Base-by-base conservation (phyloP, 2,888 invertebrate genomes). In the Sesamia inferens region DNA sequence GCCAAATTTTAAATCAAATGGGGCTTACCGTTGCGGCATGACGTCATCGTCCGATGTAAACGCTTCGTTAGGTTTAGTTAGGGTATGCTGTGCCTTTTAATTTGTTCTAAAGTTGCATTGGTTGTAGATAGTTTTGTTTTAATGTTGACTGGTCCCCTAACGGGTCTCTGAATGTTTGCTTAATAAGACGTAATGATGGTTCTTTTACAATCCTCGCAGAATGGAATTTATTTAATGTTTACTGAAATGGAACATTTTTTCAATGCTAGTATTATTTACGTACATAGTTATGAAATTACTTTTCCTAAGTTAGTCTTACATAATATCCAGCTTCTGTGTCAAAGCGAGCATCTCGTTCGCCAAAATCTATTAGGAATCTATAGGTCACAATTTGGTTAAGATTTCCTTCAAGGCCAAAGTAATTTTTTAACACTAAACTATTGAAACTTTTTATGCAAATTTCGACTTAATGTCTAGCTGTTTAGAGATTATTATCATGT, bases 201-300 rank as follows among this genome's bases (percentile, higher is more conserved):
- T 86, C 89, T 86, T 83, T 77, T 79, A 79, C 70, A 84, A 86
- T 92, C 93, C 93, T 94, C 92, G 93, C 93, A 92, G 85, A 87
- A 88, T 88, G 90, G 88, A 89, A 88, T 88, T 62, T 88, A 78
- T 84, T 86, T 82, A 81, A 88, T 93, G 92, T 93, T 92, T 92
- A 94, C 92, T 92, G 81, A 88, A 86, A 85, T 85, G 88, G 87
- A 90, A 88, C 87, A 88, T 86, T 88, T 87, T 88, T 88, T 88
- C 91, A 90, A 87, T 85, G 76, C 78, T 89, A 86, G 87, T 90
- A 85, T 88, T 87, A 87, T 85, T 88, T 86, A 88, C 88, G 76
- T 88, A 77, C 83, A 79, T 64, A 81, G 85, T 82, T 89, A 90
- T 87, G 87, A 84, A 89, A 88, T 87, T 89, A 84, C 84, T 87